Conservation (phyloP, 2,888 invertebrate genomes). For the Crossocerus cetratus region DNA sequence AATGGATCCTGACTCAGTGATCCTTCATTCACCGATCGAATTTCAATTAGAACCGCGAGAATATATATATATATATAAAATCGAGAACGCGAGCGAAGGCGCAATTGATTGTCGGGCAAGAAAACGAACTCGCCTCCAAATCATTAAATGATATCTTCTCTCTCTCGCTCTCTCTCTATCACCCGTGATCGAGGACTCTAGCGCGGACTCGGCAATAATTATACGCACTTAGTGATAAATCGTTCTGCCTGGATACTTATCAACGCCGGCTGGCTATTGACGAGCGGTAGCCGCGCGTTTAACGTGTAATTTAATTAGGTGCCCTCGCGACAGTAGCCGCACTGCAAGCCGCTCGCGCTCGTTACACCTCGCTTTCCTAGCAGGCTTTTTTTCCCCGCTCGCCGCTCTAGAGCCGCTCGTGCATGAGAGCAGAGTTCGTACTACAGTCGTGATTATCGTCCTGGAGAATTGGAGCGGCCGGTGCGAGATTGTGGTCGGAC, state of each 20-base stretch:
- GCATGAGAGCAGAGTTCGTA: conserved; percentile 1
- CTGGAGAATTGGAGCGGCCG: conserved; percentile 19
- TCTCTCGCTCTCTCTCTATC: background rate
- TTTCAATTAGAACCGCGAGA: background rate
- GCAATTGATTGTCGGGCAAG: conserved; percentile 20
- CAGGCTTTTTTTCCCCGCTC: background rate
- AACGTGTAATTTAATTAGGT: conserved; percentile 41
- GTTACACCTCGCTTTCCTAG: conserved; percentile 15
- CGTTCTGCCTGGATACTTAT: conserved; percentile 31
- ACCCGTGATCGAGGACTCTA: background rate
- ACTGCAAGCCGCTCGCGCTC: conserved; percentile 12
- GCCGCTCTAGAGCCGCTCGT: background rate
- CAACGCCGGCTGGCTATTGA: conserved; percentile 33
- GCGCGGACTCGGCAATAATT: conserved; percentile 20
- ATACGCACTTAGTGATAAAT: conserved; percentile 32
- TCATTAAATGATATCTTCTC: conserved; percentile 14
- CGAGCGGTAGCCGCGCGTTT: conserved; percentile 19
- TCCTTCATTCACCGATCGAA: background rate
- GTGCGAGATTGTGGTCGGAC: conserved; percentile 29
- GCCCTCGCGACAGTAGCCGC: conserved; percentile 34
- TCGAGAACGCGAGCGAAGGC: conserved; percentile 1
- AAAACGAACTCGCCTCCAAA: background rate
- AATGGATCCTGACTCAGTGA: background rate
- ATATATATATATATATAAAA: background rate
- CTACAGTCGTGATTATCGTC: conserved; percentile 14